These are phyloP conservation scores for Rattus rattus DNA, from an alignment of 2,113 vertebrate genomes.

Conservation along the genomic window DNA sequence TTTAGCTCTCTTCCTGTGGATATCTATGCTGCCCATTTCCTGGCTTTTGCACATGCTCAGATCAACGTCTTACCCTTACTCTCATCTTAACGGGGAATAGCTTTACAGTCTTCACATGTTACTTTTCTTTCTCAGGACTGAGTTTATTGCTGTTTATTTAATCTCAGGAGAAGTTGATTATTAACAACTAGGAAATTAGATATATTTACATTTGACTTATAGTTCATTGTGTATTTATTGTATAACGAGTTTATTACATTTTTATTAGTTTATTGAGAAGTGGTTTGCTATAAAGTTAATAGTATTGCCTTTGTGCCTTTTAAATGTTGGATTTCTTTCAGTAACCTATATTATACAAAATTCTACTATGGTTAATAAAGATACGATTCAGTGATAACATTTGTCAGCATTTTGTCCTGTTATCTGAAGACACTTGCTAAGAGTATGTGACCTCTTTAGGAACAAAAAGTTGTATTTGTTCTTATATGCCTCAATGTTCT, in stretches of 20 bases:
- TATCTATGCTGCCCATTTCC: background rate
- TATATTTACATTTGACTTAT: background rate
- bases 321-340: constrained; percentile 39
- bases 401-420: background rate
- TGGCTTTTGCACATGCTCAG: background rate
- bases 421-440: background rate
- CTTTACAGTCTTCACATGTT: constrained; percentile 23
- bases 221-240: background rate
- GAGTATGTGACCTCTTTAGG: background rate
- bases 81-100: background rate
- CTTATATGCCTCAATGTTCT: background rate
- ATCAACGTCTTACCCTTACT: background rate
- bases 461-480: constrained; percentile 3
- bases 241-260: background rate
- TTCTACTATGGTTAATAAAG: background rate
- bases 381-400: background rate
- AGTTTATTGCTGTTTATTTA: background rate
- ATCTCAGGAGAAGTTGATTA: background rate
- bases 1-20: background rate
- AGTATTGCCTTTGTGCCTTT: constrained; percentile 28
- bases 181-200: background rate
- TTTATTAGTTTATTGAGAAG: constrained; percentile 23
- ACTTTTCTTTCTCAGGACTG: constrained; percentile 28
- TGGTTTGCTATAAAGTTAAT: background rate
- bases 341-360: background rate